Evolutionary conservation across 2,113 vertebrate genomes (phyloP), one percentile per base, ranked within the genome.

Genomic region (Peucedramus taeniatus): DNA sequence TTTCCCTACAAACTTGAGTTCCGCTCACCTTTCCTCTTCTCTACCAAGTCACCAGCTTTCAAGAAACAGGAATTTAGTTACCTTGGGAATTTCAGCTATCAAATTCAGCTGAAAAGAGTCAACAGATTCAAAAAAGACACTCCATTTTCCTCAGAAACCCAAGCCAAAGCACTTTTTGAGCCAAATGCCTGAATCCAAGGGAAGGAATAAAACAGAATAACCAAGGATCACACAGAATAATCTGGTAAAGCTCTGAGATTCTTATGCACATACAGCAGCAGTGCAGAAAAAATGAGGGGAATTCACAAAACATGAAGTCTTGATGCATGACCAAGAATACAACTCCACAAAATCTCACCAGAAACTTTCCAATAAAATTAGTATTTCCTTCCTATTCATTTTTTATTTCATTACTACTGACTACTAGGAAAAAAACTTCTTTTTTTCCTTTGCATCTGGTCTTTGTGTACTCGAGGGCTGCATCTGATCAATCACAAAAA

Each of bases 221-320:
- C 23, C 17, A 84, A 79, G 24, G 75, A 87, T 26, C 11, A 24
- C 5, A 44, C 2, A 3, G 37, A 81, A 20, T 31, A 51, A 71
- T 13, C 24, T 60, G 13, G 7, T 13, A 68, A 50, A 68, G 22
- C 22, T 78, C 47, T 22, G 27, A 78, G 35, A 50, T 59, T 59
- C 26, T 61, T 13, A n/a, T 0, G 44, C 14, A 66, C 1, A 1
- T 8, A 35, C 0, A 64, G 15, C 21, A 78, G 5, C 15, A 89
- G 3, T 5, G 71, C 15, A 54, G 27, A 18, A 85, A 89, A 64
- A 63, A 60, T 3, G 3, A 64, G 14, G 20, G 8, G n/a, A 69
- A 79, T 64, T 71, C 18, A 63, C 5, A 80, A 30, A 74, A 59
- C 0, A 0, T 10, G 4, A 83, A 74, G 17, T 37, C 54, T 59